Conservation (phyloP, 2,888 invertebrate genomes). For the Limnephilus auricula region DNA sequence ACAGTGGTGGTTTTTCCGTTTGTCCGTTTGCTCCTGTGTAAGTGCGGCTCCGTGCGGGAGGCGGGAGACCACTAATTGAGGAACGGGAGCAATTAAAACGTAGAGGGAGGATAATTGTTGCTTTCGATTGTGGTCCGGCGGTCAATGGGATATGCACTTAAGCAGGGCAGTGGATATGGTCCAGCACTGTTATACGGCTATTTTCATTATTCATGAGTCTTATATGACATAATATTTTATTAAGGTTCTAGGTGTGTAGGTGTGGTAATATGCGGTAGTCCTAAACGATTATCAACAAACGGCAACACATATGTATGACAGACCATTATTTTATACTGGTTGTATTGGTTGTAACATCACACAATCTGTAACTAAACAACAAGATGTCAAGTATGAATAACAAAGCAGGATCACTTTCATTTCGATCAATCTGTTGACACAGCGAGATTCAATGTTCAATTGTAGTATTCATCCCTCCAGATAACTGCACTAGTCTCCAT, state of each 20-base stretch:
- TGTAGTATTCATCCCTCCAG: constrained; percentile 11
- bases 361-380: too few relatives aligned
- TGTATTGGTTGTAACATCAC: background rate
- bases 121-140: constrained; percentile 57
- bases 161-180: background rate
- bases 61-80: constrained; percentile 62
- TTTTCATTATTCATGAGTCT: background rate
- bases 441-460: constrained; percentile 38
- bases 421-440: background rate
- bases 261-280: background rate
- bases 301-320: background rate
- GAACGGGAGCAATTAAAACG: constrained; percentile 59
- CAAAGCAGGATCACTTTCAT: background rate
- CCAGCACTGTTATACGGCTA: background rate
- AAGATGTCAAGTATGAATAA: background rate
- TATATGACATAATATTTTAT: background rate
- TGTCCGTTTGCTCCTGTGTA: background rate
- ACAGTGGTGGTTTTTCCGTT: background rate
- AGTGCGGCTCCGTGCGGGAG: constrained; percentile 23
- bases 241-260: background rate
- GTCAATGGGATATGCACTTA: constrained; percentile 27
- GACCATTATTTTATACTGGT: too few relatives aligned
- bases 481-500: constrained; percentile 27
- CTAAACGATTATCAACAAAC: background rate
- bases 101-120: constrained; percentile 55